phyloP scores from a whole-genome alignment of 2,888 invertebrate genomes.

The Amaurobius ferox region DNA sequence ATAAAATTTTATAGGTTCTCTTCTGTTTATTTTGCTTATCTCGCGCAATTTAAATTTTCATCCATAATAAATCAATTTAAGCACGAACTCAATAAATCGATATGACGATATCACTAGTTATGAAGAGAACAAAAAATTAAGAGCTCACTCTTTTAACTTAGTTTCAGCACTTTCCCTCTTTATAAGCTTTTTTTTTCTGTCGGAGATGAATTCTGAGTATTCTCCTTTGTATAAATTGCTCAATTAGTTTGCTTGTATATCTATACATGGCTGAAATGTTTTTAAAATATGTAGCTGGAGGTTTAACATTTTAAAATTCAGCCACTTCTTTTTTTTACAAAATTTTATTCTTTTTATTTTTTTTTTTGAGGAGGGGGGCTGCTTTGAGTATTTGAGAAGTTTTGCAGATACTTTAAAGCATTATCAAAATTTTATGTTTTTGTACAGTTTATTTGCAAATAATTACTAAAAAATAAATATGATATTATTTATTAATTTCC shows the following conservation, averaged over 20 bases:
- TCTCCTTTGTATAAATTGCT: not conserved
- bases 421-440: too few relatives aligned
- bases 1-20: not conserved
- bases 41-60: not conserved
- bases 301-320: not conserved
- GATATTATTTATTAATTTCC: too few relatives aligned
- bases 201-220: too few relatives aligned
- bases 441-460: too few relatives aligned
- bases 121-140: not conserved
- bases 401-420: too few relatives aligned
- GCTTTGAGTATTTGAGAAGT: too few relatives aligned
- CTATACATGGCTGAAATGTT: not conserved
- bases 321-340: not conserved
- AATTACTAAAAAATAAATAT: too few relatives aligned
- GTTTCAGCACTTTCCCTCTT: too few relatives aligned
- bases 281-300: not conserved
- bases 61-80: constrained; percentile 5
- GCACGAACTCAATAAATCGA: constrained; percentile 1
- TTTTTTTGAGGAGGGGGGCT: too few relatives aligned
- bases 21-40: constrained; percentile 2
- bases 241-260: not conserved
- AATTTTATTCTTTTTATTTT: not conserved
- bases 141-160: too few relatives aligned
- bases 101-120: too few relatives aligned
- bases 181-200: too few relatives aligned